Evolutionary conservation across 2,888 invertebrate genomes (phyloP).

Genomic region (Mesorhabditis sp.): DNA sequence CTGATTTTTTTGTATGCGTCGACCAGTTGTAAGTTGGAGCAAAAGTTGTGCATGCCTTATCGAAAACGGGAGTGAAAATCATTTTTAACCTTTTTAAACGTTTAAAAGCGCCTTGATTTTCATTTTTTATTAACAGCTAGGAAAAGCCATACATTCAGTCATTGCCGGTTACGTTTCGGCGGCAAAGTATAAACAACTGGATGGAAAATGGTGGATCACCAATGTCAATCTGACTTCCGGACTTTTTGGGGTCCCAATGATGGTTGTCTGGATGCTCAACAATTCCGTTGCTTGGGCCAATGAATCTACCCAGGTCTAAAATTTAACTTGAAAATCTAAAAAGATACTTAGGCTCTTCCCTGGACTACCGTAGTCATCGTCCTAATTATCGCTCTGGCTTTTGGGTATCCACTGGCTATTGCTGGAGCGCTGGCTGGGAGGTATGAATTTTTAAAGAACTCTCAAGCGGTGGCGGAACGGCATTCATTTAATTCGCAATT

Average conservation of each 20-base stretch:
- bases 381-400: slow-evolving; percentile 61
- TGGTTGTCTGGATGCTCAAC: slow-evolving; percentile 62
- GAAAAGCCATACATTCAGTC: slow-evolving; percentile 47
- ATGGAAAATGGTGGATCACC: slow-evolving; percentile 61
- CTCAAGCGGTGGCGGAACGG: neutral
- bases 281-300: slow-evolving; percentile 64
- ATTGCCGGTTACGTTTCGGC: slow-evolving; percentile 64
- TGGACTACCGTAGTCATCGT: slow-evolving; percentile 62
- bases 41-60: too few species aligned
- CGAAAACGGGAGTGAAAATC: too few species aligned
- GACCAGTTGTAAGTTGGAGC: slow-evolving; percentile 58
- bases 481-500: neutral
- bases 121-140: neutral
- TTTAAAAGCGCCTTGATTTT: too few species aligned
- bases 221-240: slow-evolving; percentile 63
- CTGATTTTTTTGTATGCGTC: slow-evolving; percentile 63
- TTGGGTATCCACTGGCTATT: slow-evolving; percentile 64
- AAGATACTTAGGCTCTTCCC: slow-evolving; percentile 61
- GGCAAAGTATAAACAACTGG: slow-evolving; percentile 61
- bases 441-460: neutral
- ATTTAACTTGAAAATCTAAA: neutral
- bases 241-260: slow-evolving; percentile 63
- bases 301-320: slow-evolving; percentile 59
- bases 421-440: slow-evolving; percentile 62
- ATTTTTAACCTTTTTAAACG: too few species aligned